phyloP scores from a whole-genome alignment of 92 coral and sea anemone species.

The Zoanthus gigantus region DNA sequence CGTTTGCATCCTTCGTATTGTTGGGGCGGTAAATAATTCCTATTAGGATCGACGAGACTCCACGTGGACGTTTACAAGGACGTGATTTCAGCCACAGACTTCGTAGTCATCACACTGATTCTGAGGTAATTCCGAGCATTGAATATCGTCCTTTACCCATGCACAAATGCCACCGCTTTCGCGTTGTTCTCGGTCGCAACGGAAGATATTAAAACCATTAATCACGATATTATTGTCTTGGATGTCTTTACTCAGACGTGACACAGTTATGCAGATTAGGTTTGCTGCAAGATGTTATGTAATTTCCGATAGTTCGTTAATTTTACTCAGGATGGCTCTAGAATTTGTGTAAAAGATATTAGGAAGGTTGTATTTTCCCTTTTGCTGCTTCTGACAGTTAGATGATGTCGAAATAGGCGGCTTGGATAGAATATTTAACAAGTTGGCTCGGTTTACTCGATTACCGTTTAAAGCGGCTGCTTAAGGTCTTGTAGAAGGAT shows the following conservation, averaged over 20 bases:
- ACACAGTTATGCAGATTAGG: slow-evolving; percentile 17
- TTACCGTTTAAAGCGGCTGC: slow-evolving; percentile 8
- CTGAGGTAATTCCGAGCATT: slow-evolving; percentile 26
- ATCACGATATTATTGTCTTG: slow-evolving; percentile 12
- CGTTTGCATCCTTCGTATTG: slow-evolving; percentile 51
- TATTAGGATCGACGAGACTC: slow-evolving; percentile 35
- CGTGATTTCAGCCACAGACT: slow-evolving; percentile 55
- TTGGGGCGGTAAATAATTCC: slow-evolving; percentile 47
- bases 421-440: slow-evolving; percentile 29
- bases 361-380: slow-evolving; percentile 39
- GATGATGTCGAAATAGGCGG: slow-evolving; percentile 4
- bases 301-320: background rate
- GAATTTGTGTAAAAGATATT: slow-evolving; percentile 37
- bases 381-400: slow-evolving; percentile 37
- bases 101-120: slow-evolving; percentile 53
- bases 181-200: slow-evolving; percentile 35
- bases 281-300: slow-evolving; percentile 16
- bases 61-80: slow-evolving; percentile 50
- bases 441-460: slow-evolving; percentile 34
- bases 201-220: slow-evolving; percentile 42
- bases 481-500: slow-evolving; percentile 29
- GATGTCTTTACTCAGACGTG: slow-evolving; percentile 9
- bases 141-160: slow-evolving; percentile 49
- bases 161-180: slow-evolving; percentile 50
- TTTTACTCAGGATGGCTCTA: slow-evolving; percentile 28